Evolutionary conservation across 2,113 vertebrate species (phyloP).

Genomic region (Drymodes brunneopygia): DNA sequence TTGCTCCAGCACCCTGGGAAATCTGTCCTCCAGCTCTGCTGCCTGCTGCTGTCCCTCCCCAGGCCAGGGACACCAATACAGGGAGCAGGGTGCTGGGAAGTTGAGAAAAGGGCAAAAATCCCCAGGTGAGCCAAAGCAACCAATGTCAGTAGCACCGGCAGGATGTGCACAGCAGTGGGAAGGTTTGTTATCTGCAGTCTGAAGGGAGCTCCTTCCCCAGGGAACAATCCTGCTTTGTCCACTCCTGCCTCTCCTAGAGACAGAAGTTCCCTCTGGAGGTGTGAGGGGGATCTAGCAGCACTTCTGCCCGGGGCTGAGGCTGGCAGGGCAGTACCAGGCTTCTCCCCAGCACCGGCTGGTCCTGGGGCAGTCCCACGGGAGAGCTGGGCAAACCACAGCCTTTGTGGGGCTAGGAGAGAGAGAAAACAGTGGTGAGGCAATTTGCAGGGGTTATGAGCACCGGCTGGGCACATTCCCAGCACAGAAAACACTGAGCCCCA

Average conservation of each 20-base stretch:
- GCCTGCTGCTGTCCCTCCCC: neutral
- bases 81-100: neutral
- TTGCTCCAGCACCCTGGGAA: neutral
- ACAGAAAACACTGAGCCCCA: neutral
- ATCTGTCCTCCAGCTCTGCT: neutral
- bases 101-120: rapidly evolving
- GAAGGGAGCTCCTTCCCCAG: neutral
- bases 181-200: neutral
- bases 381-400: neutral
- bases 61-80: neutral
- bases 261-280: conserved; percentile 64
- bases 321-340: neutral
- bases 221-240: neutral
- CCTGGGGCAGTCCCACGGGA: conserved; percentile 9
- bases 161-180: rapidly evolving
- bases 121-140: neutral
- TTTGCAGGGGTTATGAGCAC: neutral
- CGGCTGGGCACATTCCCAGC: neutral
- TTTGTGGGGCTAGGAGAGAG: conserved; percentile 52
- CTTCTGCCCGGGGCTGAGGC: neutral
- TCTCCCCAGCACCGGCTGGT: conserved; percentile 21
- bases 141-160: neutral
- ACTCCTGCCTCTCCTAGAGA: conserved; percentile 36
- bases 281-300: neutral
- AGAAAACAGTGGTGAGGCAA: neutral